Evolutionary conservation across 2,797 vertebrate species (phyloP), one percentile per base, ranked within the genome.

Genomic region (Myotis vivesi): DNA sequence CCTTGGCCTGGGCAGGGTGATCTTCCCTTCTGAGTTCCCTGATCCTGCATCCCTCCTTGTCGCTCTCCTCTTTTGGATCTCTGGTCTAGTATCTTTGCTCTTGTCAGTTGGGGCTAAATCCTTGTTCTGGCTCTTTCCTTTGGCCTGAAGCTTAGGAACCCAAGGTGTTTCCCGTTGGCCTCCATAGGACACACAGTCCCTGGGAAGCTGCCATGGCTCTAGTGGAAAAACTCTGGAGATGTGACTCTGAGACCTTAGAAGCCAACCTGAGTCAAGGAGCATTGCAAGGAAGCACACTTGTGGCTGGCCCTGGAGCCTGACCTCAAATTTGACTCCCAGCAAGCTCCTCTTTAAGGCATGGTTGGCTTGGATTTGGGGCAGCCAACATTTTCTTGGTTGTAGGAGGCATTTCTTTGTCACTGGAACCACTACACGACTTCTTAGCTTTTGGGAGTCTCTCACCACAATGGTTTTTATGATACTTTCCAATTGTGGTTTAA

Each of bases 361-460:
- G 36, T 59, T 85, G 51, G 22, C 38, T 77, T 64, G 16, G 36
- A 68, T 91, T 84, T 64, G 17, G 55, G 11, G 51, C 51, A 87
- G 8, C 68, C 25, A 87, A 41, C n/a, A 82, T 68, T 91, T 75
- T 93, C 64, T 73, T 91, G 51, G 11, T 91, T 88, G 73, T 68
- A 77, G 69, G 66, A 89, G 23, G 17, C 13, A 68, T 28, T 91
- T 30, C 51, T 89, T 89, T 73, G 68, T 86, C 44, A 30, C n/a
- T 89, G 82, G 77, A 86, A 15, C 25, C 41, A 73, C 17, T 88
- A 87, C 49, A 82, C 55, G 71, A 62, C 51, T 62, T 15, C 59
- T 90, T 72, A 68, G 68, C n/a, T 86, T 71, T 89, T 17, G 23
- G 73, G 87, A 81, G 28, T 93, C 82, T 91, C 55, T 89, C 41